These are phyloP conservation scores for Sycophaga agraensis DNA, from an alignment of 1,140 invertebrate species.

Conservation along the genomic window DNA sequence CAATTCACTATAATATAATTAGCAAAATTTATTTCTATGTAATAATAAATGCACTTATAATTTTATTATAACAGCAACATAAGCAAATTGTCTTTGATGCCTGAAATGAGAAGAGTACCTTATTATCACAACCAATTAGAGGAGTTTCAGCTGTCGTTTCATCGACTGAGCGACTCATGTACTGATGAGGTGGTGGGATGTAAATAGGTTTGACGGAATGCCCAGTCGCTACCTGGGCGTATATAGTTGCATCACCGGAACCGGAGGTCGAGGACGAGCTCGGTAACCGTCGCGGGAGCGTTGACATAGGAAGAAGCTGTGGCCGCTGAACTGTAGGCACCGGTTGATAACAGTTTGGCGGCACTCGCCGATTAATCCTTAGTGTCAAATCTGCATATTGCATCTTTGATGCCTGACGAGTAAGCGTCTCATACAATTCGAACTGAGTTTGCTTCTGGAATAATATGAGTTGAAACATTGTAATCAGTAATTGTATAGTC, in stretches of 20 bases:
- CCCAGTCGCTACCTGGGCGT: slow-evolving; percentile 61
- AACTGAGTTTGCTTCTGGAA: slow-evolving; percentile 3
- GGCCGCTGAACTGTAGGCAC: slow-evolving; percentile 52
- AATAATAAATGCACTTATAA: too few relatives aligned
- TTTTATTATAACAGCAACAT: too few relatives aligned
- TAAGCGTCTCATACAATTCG: slow-evolving; percentile 20
- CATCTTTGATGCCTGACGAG: slow-evolving; percentile 55
- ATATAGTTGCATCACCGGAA: slow-evolving; percentile 63
- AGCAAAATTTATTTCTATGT: too few relatives aligned
- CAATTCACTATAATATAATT: too few relatives aligned
- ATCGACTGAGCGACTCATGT: slow-evolving; percentile 50
- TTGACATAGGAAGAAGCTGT: slow-evolving; percentile 56
- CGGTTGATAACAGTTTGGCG: slow-evolving; percentile 53
- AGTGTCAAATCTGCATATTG: slow-evolving; percentile 63
- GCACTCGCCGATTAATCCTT: slow-evolving; percentile 49
- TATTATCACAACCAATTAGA: slow-evolving; percentile 54
- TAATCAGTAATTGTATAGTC: too few relatives aligned
- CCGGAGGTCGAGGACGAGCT: slow-evolving; percentile 34
- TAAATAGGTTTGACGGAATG: slow-evolving; percentile 53
- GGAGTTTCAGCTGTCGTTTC: slow-evolving; percentile 54
- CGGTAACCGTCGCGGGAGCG: slow-evolving; percentile 51
- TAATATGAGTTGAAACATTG: too few relatives aligned
- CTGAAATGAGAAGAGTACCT: slow-evolving; percentile 39
- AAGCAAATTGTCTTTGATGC: too few relatives aligned
- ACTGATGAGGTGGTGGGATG: slow-evolving; percentile 53